Percentiles rank a stretch among this genome's conserved stretches.
Conservation (phyloP, 2,113 vertebrate genomes). For the Pheucticus melanocephalus region DNA sequence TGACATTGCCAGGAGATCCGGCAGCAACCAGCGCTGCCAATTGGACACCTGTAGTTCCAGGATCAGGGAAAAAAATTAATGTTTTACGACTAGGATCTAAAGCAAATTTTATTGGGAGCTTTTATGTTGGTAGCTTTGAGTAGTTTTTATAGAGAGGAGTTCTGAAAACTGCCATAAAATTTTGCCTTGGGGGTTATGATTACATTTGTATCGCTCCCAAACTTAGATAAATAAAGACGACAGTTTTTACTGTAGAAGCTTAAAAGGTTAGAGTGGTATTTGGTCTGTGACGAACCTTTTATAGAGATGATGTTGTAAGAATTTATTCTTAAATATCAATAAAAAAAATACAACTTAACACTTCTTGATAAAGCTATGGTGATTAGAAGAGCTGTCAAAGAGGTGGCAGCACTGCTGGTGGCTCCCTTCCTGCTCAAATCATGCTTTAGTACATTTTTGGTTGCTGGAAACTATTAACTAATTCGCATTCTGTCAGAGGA, state of each 20-base stretch:
- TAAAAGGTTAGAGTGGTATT: conserved; percentile 80
- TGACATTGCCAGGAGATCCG: rapidly evolving
- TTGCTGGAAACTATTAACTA: background rate
- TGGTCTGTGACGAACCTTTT: conserved; percentile 78
- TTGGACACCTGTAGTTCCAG: conserved; percentile 47
- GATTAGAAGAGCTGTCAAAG: conserved; percentile 16
- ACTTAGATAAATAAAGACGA: conserved; percentile 82
- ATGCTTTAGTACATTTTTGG: background rate
- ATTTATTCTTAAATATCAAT: conserved; percentile 75
- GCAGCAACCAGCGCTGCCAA: background rate
- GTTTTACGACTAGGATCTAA: conserved; percentile 73
- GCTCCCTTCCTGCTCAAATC: background rate
- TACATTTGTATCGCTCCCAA: conserved; percentile 80
- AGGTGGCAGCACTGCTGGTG: background rate
- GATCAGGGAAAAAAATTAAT: conserved; percentile 43
- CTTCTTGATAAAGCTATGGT: conserved; percentile 60
- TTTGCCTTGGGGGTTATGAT: conserved; percentile 80
- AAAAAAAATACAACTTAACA: conserved; percentile 74
- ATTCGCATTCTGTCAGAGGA: background rate
- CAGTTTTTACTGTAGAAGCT: conserved; percentile 81
- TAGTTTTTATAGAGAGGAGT: conserved; percentile 80
- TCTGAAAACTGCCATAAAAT: conserved; percentile 79
- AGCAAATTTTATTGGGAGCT: conserved; percentile 80
- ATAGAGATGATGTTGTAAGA: conserved; percentile 71
- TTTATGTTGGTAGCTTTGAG: conserved; percentile 76